Base-by-base conservation (phyloP, 2,888 invertebrate genomes). In the Lasioglossum morio region DNA sequence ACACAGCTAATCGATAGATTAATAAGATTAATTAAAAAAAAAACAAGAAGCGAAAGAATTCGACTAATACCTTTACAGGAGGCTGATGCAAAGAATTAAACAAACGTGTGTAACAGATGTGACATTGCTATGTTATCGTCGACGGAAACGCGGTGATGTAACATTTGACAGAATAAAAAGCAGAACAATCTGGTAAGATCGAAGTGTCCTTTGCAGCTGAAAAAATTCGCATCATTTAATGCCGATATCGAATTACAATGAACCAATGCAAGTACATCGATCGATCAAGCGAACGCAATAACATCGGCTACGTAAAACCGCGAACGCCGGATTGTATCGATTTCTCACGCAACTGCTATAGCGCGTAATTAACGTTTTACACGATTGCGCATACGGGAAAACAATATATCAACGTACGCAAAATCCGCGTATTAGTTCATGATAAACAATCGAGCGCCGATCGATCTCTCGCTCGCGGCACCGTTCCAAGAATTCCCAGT, bases 161-260 rank as follows among this genome's bases (percentile, higher is more conserved):
- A 70, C 40, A 40, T 70, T n/a, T 0, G 14, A 14, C 23, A 19
- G n/a, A 70, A 70, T 12, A n/a, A 70, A 40, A 60, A 40, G 19
- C 19, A 40, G 57, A 27, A 40, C 19, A n/a, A 75, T 19, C 70
- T 4, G 4, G 37, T 40, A 40, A 34, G 34, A 66, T 34, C 19
- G 30, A 12, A 75, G 40, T 57, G 63, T 48, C 27, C 3, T 37
- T 66, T 12, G 0, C 34, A 69, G 66, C n/a, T 37, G 48, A 43
- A 37, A 37, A 27, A 27, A 72, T 63, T 23, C 27, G 12, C 69
- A 72, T 80, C 77, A n/a, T 48, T 66, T 34, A 77, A 66, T 37
- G 30, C 14, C 30, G 74, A 76, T 75, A 87, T 85, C 69, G 37
- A 77, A 79, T 81, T 87, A 37, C 87, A 72, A 63, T n/a, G 34